Percentiles rank a stretch among this genome's conserved stretches.
phyloP scores from a whole-genome alignment of 2,797 vertebrate genomes.

The Vireo griseus region DNA sequence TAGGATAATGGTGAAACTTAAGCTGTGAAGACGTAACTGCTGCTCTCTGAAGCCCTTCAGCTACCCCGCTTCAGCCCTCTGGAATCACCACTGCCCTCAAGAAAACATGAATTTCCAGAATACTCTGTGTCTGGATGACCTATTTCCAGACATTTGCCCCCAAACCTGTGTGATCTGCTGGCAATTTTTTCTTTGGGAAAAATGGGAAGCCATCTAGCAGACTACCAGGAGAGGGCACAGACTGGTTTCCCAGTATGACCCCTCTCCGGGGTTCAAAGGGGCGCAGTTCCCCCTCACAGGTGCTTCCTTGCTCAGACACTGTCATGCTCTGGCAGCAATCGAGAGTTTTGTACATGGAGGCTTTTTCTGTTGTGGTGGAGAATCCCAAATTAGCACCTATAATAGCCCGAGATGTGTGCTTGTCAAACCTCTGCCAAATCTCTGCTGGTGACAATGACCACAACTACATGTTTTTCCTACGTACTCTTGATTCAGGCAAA shows the following conservation, averaged over 20 bases:
- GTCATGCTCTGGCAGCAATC: neutral
- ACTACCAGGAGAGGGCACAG: neutral
- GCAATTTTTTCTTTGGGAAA: neutral
- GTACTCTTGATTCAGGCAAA: neutral
- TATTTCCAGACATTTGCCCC: neutral
- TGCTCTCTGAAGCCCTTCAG: neutral
- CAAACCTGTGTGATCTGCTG: neutral
- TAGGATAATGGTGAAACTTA: neutral
- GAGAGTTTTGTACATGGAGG: neutral
- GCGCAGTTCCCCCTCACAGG: fast-evolving
- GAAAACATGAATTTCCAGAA: neutral
- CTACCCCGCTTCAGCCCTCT: neutral
- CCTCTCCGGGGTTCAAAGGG: neutral
- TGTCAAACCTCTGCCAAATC: neutral
- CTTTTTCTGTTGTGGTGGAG: neutral
- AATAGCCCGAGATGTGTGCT: neutral
- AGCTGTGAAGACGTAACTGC: neutral
- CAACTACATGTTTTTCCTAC: neutral
- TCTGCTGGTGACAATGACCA: neutral
- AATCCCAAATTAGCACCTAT: neutral
- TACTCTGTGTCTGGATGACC: neutral
- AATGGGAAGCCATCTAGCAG: neutral
- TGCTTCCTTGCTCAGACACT: neutral
- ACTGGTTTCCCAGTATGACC: neutral
- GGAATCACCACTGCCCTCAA: neutral